Conservation (phyloP, 1,140 invertebrate genomes). For the Drosophila takahashii region DNA sequence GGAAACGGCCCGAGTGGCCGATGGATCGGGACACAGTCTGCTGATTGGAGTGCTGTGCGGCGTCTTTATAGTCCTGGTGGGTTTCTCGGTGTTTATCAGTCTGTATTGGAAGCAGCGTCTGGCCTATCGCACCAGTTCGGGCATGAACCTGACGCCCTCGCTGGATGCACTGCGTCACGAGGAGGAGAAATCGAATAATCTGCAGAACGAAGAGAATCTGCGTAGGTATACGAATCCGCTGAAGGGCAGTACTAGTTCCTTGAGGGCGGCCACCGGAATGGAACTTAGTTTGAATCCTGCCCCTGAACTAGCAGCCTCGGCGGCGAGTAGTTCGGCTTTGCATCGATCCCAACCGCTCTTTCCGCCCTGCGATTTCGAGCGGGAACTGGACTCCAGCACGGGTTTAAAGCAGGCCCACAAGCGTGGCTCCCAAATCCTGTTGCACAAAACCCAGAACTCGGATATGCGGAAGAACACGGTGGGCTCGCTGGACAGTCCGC, state of each 20-base stretch:
- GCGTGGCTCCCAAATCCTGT: conserved; percentile 87
- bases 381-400: conserved; percentile 68
- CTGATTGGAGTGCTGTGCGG: conserved; percentile 86
- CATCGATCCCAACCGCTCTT: conserved; percentile 87
- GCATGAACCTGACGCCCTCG: conserved; percentile 86
- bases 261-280: conserved; percentile 81
- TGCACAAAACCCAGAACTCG: conserved; percentile 90
- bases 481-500: conserved; percentile 89
- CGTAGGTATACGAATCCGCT: conserved; percentile 87
- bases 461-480: conserved; percentile 92
- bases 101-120: conserved; percentile 86
- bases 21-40: conserved; percentile 76
- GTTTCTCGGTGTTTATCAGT: conserved; percentile 82
- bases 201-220: conserved; percentile 95
- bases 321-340: conserved; percentile 86
- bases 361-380: conserved; percentile 85
- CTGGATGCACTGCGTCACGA: conserved; percentile 88
- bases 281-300: conserved; percentile 86
- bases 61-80: conserved; percentile 83
- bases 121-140: conserved; percentile 85
- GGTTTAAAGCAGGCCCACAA: conserved; percentile 77
- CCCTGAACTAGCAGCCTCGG: conserved; percentile 83
- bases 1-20: conserved; percentile 78
- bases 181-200: conserved; percentile 94
- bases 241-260: conserved; percentile 83